Base-by-base conservation (phyloP, 2,113 vertebrate genomes). In the Heterotis niloticus region DNA sequence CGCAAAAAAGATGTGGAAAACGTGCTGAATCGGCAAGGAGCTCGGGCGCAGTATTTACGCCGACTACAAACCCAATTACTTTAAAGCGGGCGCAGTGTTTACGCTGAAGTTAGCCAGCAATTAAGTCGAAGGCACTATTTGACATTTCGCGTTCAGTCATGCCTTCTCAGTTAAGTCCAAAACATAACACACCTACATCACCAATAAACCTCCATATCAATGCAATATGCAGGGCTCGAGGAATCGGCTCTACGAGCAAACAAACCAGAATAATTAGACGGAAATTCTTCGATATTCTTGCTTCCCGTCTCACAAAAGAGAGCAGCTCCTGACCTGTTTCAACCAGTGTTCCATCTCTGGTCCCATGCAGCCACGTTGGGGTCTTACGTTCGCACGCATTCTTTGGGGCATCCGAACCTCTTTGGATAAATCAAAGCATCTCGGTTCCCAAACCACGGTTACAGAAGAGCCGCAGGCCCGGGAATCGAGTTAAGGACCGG, bases 11-110 rank as follows among this genome's bases (percentile, higher is more conserved):
- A 83, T 75, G 62, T 65, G 56, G 75, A 79, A 82, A 77, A 65
- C 14, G 13, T 79, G 83, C 84, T 80, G 84, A 86, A 84, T 84
- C 83, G 79, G 87, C 80, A 60, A 78, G 83, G 34, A 82, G 86
- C 88, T 87, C 87, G 79, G 68, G 80, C 87, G 86, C 86, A 82
- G 81, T 90, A 89, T 90, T 90, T 90, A 90, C 84, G 84, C 81
- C 72, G 81, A 88, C 85, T 88, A 87, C 88, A 88, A 88, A 89
- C 86, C 84, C 80, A 90, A 89, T 91, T 87, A 88, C 81, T 81
- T 86, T 83, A 86, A 90, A 89, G 88, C 88, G 84, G 84, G 86
- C 83, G 81, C 81, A 77, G 87, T 88, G 87, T 90, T 90, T 89
- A 90, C 87, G 85, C 81, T 77, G 81, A 82, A 87, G 88, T 89